Conservation (phyloP, 1,140 invertebrate genomes). For the Drosophila santomea region DNA sequence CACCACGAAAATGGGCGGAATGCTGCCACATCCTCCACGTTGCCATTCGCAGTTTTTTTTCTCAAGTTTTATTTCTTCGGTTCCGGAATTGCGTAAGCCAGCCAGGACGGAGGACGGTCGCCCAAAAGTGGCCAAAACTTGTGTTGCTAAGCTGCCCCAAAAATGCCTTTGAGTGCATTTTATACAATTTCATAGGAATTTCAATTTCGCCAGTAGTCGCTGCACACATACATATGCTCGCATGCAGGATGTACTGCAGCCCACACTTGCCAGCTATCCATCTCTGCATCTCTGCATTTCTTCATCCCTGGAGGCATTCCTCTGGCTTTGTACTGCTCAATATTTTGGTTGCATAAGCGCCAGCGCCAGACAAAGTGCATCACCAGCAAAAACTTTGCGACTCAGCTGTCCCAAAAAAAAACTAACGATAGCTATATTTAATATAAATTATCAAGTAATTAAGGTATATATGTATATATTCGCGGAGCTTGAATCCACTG, state of each 20-base stretch:
- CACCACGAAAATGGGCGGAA: neutral
- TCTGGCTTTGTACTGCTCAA: slow-evolving; percentile 2
- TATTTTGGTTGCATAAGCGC: slow-evolving; percentile 16
- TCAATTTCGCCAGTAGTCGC: slow-evolving; percentile 34
- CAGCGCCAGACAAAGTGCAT: neutral
- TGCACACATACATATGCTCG: slow-evolving; percentile 18
- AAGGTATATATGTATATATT: neutral
- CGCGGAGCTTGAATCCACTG: neutral
- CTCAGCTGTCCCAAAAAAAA: no score
- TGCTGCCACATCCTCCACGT: no score
- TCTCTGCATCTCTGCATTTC: neutral
- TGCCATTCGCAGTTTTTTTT: no score
- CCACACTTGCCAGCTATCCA: neutral
- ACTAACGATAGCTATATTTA: no score
- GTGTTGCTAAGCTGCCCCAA: slow-evolving; percentile 5
- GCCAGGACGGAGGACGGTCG: slow-evolving; percentile 1
- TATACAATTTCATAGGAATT: slow-evolving; percentile 53
- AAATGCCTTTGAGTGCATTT: slow-evolving; percentile 55
- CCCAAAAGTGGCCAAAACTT: neutral
- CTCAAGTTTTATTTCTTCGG: neutral
- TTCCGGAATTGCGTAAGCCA: slow-evolving; percentile 26
- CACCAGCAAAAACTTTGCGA: neutral
- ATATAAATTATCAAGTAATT: no score
- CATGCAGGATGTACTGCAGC: neutral
- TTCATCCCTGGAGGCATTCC: slow-evolving; percentile 1